These are phyloP conservation scores for Pagrus major DNA, from an alignment of 2,113 vertebrate species.

Conservation along the genomic window DNA sequence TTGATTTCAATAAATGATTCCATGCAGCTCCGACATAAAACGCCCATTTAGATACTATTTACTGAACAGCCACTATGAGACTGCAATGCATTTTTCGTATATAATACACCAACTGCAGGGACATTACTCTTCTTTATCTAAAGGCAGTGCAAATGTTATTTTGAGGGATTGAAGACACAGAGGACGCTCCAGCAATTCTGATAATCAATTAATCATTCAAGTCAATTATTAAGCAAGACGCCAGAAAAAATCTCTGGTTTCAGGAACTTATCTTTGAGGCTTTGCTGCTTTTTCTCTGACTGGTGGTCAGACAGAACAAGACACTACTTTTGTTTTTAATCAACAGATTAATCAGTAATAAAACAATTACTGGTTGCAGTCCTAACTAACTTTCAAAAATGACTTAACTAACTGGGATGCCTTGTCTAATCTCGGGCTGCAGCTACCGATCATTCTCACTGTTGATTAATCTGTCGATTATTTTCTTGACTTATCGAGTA, in stretches of 20 bases:
- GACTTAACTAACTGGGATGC: not conserved
- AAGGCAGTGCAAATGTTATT: not conserved
- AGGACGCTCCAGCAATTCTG: not conserved
- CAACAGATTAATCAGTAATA: not conserved
- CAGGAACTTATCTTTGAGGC: not conserved
- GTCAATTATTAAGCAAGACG: not conserved
- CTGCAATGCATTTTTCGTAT: not conserved
- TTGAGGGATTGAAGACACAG: not conserved
- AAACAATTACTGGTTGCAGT: not conserved
- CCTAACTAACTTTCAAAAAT: not conserved
- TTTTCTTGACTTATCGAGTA: no score
- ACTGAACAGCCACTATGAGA: not conserved
- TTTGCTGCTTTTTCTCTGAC: not conserved
- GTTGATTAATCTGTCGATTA: no score
- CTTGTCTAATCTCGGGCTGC: no score
- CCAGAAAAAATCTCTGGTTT: not conserved
- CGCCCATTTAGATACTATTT: slow-evolving; percentile 17
- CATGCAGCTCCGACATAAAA: slow-evolving; percentile 17
- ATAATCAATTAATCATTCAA: not conserved
- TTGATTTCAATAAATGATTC: slow-evolving; percentile 40
- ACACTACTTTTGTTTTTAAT: not conserved
- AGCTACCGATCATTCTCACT: no score
- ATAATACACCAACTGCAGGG: not conserved
- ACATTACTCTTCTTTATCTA: not conserved
- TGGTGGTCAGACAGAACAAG: not conserved